Conservation (phyloP, 2,797 vertebrate genomes). For the Mastacembelus armatus region DNA sequence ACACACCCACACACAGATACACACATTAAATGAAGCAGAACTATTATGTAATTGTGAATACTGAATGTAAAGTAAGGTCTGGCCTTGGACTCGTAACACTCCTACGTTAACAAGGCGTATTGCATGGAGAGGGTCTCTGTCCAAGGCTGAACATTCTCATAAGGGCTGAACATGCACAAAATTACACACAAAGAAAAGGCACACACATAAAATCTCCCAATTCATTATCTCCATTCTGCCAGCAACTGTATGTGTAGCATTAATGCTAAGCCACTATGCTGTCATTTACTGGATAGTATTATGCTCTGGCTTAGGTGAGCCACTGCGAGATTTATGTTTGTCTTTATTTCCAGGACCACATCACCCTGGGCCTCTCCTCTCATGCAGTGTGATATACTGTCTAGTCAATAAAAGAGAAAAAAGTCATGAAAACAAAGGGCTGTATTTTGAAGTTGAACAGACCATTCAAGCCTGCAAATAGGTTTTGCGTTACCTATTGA, state of each 20-base stretch:
- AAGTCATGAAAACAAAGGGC: constrained; percentile 55
- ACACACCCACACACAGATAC: constrained; percentile 25
- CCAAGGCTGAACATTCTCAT: constrained; percentile 49
- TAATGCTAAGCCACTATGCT: constrained; percentile 58
- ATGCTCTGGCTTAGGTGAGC: constrained; percentile 42
- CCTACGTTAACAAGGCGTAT: constrained; percentile 51
- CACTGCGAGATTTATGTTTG: constrained; percentile 59
- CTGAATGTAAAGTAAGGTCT: constrained; percentile 34
- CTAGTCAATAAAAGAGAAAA: constrained; percentile 46
- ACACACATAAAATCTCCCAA: constrained; percentile 29
- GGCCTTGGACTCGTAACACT: constrained; percentile 44
- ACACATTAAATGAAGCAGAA: constrained; percentile 11
- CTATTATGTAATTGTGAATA: constrained; percentile 35
- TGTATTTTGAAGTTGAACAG: constrained; percentile 57
- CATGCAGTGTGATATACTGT: constrained; percentile 60
- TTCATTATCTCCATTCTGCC: constrained; percentile 37
- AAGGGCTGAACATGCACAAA: constrained; percentile 26
- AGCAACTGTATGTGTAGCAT: constrained; percentile 33
- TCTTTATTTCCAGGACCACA: constrained; percentile 55
- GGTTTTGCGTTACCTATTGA: constrained; percentile 57
- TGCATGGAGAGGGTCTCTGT: constrained; percentile 18
- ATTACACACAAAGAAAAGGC: constrained; percentile 33
- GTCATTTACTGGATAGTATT: constrained; percentile 61
- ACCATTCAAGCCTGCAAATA: constrained; percentile 66
- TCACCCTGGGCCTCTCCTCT: constrained; percentile 39